Conservation (phyloP, 2,888 invertebrate genomes). For the Limnephilus rhombicus region DNA sequence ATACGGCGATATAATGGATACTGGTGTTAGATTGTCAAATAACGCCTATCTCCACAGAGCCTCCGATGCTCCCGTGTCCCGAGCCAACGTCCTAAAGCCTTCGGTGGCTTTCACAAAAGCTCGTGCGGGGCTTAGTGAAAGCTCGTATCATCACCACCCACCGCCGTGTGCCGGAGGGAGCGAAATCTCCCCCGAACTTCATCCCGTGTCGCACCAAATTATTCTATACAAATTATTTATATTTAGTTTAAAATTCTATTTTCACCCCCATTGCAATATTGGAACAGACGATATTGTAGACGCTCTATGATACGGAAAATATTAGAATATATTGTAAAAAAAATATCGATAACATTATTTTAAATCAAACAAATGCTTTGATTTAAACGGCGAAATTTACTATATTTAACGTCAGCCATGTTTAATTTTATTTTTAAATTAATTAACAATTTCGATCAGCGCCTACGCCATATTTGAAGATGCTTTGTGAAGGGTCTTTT, state of each 20-base stretch:
- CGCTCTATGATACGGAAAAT: too few species aligned
- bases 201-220: not conserved
- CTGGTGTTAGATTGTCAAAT: constrained; percentile 21
- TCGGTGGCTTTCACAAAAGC: constrained; percentile 25
- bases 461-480: too few species aligned
- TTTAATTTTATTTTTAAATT: too few species aligned
- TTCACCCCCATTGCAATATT: not conserved
- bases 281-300: not conserved
- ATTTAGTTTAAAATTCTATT: not conserved
- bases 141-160: constrained; percentile 20
- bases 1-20: not conserved
- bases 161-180: not conserved
- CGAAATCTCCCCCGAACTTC: not conserved
- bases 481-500: too few species aligned
- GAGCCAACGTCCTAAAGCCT: not conserved
- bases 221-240: not conserved
- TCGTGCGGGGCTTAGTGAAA: constrained; percentile 6
- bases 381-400: too few species aligned
- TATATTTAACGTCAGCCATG: too few species aligned
- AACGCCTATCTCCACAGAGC: not conserved
- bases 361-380: too few species aligned
- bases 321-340: not conserved
- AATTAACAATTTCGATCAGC: too few species aligned
- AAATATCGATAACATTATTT: too few species aligned
- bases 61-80: not conserved